Base-by-base conservation (phyloP, 2,888 invertebrate species). In the Megaustenia siamemsis region DNA sequence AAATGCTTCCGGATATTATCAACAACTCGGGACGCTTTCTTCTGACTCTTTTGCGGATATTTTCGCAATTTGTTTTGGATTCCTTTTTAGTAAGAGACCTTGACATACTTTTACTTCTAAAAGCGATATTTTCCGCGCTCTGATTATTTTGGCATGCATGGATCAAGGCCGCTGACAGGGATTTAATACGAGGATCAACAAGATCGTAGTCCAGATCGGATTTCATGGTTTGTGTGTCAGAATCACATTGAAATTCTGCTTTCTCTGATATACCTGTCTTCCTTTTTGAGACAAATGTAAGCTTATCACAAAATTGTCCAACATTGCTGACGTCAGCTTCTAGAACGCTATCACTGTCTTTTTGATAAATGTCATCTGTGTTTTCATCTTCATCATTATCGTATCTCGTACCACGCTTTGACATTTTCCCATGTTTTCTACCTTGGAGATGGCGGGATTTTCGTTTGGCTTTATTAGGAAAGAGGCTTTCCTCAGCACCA, bases 61-160 rank as follows among this genome's bases (percentile, higher is more conserved):
- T 43, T 60, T 28, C 43, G 40, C 12, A 12, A 40, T 4, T 40
- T 32, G 24, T 60, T 60, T 32, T 66, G 32, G 60, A 43, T 18
- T 78, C 40, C 2, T 40, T 63, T 32, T 40, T 78, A 28, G 49
- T 21, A 12, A 24, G 6, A 0, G 38, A 1, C 8, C 35, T 38
- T 12, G 28, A 24, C 10, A 40, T 15, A 18, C 28, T 43, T 66
- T 78, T 78, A 18, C 63, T 32, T 12, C 28, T 68, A 32, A 83
- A 83, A 6, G 83, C 83, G 35, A 83, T 83, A 18, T 83, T 71
- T 21, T 83, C 78, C 21, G 78, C 83, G 60, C 45, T 78, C 21
- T 60, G 40, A 45, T 78, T 78, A 38, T 56, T 49, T 32, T 78
- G 18, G 45, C 71, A 78, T 8, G 83, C 77, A 24, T 78, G 49